Conservation (phyloP, 2,113 vertebrate species). For the Syngnathus floridae region DNA sequence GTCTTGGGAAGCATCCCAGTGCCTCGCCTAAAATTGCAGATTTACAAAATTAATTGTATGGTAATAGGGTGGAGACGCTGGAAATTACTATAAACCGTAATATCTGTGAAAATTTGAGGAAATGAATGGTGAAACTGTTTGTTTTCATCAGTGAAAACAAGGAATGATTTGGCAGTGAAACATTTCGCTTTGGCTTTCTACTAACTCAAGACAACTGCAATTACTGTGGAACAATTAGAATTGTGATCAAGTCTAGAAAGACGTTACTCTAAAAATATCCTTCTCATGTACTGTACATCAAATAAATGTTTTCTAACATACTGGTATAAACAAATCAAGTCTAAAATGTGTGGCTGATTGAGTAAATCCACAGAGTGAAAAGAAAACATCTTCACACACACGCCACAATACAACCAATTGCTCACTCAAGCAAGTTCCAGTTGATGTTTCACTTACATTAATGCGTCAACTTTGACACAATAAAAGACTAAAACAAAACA, state of each 20-base stretch:
- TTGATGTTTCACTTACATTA: conserved; percentile 12
- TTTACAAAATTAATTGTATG: conserved; percentile 26
- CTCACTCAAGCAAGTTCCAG: conserved; percentile 19
- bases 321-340: conserved; percentile 3
- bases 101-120: conserved; percentile 1
- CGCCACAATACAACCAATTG: conserved; percentile 12
- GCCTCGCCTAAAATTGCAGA: conserved; percentile 29
- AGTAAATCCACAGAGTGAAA: neutral
- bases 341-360: neutral
- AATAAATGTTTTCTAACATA: neutral
- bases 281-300: neutral
- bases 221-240: conserved; percentile 1
- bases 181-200: neutral
- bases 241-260: neutral
- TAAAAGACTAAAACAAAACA: conserved; percentile 3
- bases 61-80: conserved; percentile 4
- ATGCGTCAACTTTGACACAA: conserved; percentile 8
- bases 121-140: conserved; percentile 4
- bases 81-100: conserved; percentile 9
- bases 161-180: conserved; percentile 48
- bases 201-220: neutral
- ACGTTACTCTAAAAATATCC: neutral
- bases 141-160: conserved; percentile 30
- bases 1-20: conserved; percentile 17
- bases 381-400: conserved; percentile 19